Conservation (phyloP, 2,888 invertebrate genomes). For the Drosophila neonasuta region DNA sequence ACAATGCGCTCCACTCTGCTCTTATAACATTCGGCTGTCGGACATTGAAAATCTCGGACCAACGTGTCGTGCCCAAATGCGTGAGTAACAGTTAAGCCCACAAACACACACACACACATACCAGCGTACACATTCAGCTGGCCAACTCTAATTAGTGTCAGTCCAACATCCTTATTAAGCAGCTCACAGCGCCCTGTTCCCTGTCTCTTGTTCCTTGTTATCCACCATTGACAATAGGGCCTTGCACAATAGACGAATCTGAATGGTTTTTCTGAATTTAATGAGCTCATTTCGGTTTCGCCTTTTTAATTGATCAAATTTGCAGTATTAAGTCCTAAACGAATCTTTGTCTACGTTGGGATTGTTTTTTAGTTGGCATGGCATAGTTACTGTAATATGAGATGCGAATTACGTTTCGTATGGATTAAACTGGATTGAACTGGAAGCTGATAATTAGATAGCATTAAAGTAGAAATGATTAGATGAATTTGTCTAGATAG, state of each 20-base stretch:
- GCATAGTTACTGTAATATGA: background rate
- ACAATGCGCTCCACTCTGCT: constrained; percentile 89
- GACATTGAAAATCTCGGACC: constrained; percentile 89
- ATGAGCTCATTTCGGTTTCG: constrained; percentile 49
- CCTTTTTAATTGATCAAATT: constrained; percentile 36
- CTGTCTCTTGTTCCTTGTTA: background rate
- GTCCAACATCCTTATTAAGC: constrained; percentile 40
- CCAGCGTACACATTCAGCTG: background rate
- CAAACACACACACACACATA: constrained; percentile 13
- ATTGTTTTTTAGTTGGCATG: background rate
- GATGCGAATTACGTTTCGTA: background rate
- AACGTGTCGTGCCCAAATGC: constrained; percentile 89
- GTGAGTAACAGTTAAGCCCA: constrained; percentile 82
- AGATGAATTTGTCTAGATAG: background rate
- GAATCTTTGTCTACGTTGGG: background rate
- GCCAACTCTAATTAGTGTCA: constrained; percentile 66
- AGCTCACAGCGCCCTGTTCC: constrained; percentile 14
- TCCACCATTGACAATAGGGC: background rate
- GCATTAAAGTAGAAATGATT: background rate
- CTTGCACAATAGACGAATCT: constrained; percentile 5
- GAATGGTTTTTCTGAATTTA: constrained; percentile 52
- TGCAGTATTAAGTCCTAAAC: constrained; percentile 32
- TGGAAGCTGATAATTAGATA: background rate
- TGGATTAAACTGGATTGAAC: background rate
- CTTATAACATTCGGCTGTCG: constrained; percentile 91